phyloP scores from a whole-genome alignment of 1,140 invertebrate species.

The Idris sp. region DNA sequence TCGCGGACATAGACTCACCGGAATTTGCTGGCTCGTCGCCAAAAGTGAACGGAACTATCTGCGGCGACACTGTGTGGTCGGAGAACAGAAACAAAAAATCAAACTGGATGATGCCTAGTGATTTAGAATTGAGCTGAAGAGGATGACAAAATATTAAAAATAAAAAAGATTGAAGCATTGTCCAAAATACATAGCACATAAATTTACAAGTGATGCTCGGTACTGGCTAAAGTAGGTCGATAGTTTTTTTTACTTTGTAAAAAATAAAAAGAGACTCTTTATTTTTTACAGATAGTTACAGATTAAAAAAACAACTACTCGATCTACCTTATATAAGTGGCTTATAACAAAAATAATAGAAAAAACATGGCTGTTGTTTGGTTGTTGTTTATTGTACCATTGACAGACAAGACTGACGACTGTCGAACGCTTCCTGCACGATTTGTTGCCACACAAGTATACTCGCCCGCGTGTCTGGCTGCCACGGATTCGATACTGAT shows the following conservation, averaged over 20 bases:
- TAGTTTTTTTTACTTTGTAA: too few species aligned
- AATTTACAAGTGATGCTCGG: constrained; percentile 29
- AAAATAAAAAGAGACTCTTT: too few species aligned
- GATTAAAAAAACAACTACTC: too few species aligned
- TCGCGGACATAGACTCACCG: constrained; percentile 83
- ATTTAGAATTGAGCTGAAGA: too few species aligned
- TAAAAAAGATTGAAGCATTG: constrained; percentile 36
- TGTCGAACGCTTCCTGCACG: constrained; percentile 84
- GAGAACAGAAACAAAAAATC: too few species aligned
- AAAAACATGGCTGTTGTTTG: constrained; percentile 14
- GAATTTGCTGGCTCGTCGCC: constrained; percentile 83
- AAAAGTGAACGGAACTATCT: constrained; percentile 82
- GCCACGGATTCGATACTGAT: constrained; percentile 88
- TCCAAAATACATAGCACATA: constrained; percentile 40
- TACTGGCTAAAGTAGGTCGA: constrained; percentile 24
- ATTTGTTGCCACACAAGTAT: constrained; percentile 89
- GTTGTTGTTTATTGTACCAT: constrained; percentile 79
- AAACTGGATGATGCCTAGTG: too few species aligned
- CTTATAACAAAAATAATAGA: constrained; percentile 40
- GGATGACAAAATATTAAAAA: too few species aligned
- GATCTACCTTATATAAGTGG: too few species aligned
- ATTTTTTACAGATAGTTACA: too few species aligned
- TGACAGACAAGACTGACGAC: constrained; percentile 84
- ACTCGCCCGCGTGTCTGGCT: constrained; percentile 86
- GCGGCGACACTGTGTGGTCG: constrained; percentile 80